Percentiles rank a stretch among this genome's conserved stretches.
Evolutionary conservation across 1,140 invertebrate genomes (phyloP).

Genomic region (Macrocentrus cingulum): DNA sequence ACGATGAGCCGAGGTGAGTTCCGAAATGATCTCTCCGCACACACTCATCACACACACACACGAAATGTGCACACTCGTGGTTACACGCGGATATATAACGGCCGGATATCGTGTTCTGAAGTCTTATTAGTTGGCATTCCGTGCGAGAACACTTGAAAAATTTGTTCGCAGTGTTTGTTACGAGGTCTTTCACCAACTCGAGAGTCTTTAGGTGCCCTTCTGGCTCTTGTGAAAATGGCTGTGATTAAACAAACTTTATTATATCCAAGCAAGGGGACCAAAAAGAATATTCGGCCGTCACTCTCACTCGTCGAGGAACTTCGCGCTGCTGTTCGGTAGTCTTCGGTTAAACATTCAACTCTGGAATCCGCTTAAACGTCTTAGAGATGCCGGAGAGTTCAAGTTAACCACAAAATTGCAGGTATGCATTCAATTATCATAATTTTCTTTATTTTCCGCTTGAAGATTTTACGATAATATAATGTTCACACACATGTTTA

Average conservation of each 20-base stretch:
- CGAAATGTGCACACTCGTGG: background rate
- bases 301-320: slow-evolving; percentile 22
- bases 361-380: background rate
- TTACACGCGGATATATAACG: background rate
- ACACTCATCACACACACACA: too few species aligned
- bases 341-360: background rate
- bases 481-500: background rate
- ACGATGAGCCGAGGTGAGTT: slow-evolving; percentile 35
- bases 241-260: background rate
- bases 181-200: background rate
- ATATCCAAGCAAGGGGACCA: background rate
- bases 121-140: slow-evolving; percentile 10
- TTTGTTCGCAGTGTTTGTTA: background rate
- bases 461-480: background rate
- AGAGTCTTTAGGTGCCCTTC: background rate
- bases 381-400: background rate
- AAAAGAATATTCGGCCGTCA: background rate
- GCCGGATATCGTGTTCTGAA: background rate
- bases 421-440: background rate
- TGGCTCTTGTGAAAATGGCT: background rate
- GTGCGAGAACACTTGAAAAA: background rate
- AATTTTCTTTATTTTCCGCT: slow-evolving; percentile 8
- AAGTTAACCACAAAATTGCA: background rate
- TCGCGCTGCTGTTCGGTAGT: slow-evolving; percentile 28
- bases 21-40: slow-evolving; percentile 39